These are phyloP conservation scores for Penaeus chinensis DNA, from an alignment of 1,140 invertebrate genomes.

Conservation along the genomic window DNA sequence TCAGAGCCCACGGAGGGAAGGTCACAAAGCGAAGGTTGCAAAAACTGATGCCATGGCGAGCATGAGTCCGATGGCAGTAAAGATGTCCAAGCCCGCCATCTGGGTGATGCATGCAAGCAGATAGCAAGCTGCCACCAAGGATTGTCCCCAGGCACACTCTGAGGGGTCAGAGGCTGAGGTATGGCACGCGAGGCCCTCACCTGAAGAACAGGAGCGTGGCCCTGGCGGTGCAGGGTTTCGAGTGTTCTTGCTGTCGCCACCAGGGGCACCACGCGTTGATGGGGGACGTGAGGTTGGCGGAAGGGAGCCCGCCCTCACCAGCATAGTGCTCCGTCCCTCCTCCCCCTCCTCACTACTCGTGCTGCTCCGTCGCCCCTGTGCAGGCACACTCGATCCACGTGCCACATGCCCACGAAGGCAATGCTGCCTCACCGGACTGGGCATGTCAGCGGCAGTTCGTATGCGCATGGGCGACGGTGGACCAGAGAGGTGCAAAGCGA, in stretches of 20 bases:
- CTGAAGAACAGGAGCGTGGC: conserved; percentile 49
- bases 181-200: conserved; percentile 38
- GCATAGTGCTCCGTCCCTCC: not conserved
- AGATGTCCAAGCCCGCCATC: conserved; percentile 75
- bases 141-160: conserved; percentile 42
- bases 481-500: not conserved
- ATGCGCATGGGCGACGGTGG: not conserved
- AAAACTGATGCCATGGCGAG: conserved; percentile 78
- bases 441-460: not conserved
- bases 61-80: conserved; percentile 76
- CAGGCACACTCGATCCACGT: conserved; percentile 40
- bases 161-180: not conserved
- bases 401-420: not conserved
- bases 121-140: conserved; percentile 72
- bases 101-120: conserved; percentile 76
- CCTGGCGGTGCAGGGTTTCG: not conserved
- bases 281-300: conserved; percentile 37
- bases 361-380: not conserved
- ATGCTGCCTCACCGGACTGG: not conserved
- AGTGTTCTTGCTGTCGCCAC: not conserved
- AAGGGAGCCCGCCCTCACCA: conserved; percentile 38
- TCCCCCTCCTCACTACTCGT: conserved; percentile 36
- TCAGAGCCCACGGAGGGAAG: not conserved
- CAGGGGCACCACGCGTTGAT: conserved; percentile 28
- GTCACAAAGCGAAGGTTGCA: conserved; percentile 73